Percentiles rank a stretch among this genome's conserved stretches.
These are phyloP conservation scores for Nebria salina DNA, from an alignment of 2,888 invertebrate species.

Conservation along the genomic window DNA sequence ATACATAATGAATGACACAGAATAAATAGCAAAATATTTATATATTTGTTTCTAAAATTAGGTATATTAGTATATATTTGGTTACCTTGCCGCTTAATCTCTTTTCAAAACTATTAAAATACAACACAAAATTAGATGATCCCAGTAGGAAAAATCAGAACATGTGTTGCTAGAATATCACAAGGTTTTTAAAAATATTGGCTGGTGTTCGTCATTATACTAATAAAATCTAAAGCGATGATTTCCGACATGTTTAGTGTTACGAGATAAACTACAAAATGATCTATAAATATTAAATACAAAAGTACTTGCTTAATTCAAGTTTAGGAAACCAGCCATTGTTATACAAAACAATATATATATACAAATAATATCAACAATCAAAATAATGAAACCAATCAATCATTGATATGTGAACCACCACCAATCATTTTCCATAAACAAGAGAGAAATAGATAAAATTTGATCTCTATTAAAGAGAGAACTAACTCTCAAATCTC, in stretches of 20 bases:
- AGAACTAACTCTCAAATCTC: background rate
- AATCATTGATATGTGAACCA: conserved; percentile 21
- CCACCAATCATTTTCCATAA: background rate
- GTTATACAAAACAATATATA: conserved; percentile 2
- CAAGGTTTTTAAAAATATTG: background rate
- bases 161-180: conserved; percentile 9
- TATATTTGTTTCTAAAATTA: conserved; percentile 35
- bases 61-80: conserved; percentile 41
- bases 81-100: conserved; percentile 33
- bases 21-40: conserved; percentile 42
- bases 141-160: background rate
- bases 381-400: background rate
- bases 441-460: background rate
- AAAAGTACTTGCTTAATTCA: background rate
- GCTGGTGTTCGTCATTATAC: background rate
- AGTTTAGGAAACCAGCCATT: conserved; percentile 4
- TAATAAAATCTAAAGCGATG: background rate
- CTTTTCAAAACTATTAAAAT: conserved; percentile 2
- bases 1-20: conserved; percentile 31
- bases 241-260: background rate
- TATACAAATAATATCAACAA: background rate
- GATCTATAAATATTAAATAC: background rate
- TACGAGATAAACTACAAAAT: background rate
- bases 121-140: background rate
- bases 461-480: background rate